phyloP scores from a whole-genome alignment of 2,113 vertebrate species.

The Cephalopterus ornatus region DNA sequence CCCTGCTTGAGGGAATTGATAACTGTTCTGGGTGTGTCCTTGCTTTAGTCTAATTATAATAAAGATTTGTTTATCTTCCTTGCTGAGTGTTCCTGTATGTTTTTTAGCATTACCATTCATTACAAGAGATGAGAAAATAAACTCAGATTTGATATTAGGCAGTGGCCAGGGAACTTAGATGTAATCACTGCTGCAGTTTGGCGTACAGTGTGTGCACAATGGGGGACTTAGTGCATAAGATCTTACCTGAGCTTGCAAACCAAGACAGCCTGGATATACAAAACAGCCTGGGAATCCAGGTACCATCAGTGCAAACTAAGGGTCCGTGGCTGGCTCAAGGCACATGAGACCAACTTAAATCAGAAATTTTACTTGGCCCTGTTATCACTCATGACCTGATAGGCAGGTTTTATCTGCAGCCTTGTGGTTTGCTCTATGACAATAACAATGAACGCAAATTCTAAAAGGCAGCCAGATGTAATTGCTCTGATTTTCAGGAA shows the following conservation, averaged over 20 bases:
- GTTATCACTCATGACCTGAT: not conserved
- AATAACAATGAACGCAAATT: not conserved
- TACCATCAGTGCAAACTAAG: not conserved
- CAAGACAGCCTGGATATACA: not conserved
- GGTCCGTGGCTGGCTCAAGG: not conserved
- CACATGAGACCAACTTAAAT: not conserved
- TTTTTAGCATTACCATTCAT: not conserved
- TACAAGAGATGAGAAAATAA: not conserved
- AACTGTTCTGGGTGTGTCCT: not conserved
- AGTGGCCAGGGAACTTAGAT: not conserved
- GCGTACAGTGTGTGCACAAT: fast-evolving
- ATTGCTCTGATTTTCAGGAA: not conserved
- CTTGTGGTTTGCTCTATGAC: not conserved
- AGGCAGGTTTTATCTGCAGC: not conserved
- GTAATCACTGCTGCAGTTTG: not conserved
- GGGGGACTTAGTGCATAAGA: fast-evolving
- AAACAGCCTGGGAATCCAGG: not conserved
- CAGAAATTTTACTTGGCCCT: not conserved
- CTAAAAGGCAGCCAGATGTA: not conserved
- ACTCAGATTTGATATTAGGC: not conserved
- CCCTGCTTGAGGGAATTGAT: not conserved
- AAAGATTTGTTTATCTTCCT: not conserved
- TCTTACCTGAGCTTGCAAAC: not conserved
- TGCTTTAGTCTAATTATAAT: not conserved
- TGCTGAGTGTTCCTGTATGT: not conserved